A percentile compares a stretch with the other conserved stretches of the same genome.
phyloP scores from a whole-genome alignment of 1,140 invertebrate genomes.

The Musca vetustissima region DNA sequence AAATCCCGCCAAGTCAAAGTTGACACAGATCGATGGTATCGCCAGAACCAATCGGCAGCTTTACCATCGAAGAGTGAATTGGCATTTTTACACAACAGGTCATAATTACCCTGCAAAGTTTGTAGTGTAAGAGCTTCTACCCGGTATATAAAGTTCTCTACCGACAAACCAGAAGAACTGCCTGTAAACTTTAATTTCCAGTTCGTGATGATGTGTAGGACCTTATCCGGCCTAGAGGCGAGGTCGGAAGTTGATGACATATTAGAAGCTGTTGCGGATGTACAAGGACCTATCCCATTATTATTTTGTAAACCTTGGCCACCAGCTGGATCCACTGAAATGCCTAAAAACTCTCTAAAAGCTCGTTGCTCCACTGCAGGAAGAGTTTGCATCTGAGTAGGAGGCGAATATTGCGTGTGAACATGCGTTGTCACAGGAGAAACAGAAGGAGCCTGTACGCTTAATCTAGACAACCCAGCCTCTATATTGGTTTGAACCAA shows the following conservation, averaged over 20 bases:
- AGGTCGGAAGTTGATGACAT: not conserved
- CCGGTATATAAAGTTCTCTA: constrained; percentile 18
- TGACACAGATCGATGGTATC: constrained; percentile 2
- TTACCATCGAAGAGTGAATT: not conserved
- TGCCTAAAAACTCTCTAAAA: not conserved
- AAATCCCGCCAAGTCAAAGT: constrained; percentile 1
- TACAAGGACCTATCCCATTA: not conserved
- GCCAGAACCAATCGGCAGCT: not conserved
- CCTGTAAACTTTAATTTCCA: constrained; percentile 20
- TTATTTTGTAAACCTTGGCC: not conserved
- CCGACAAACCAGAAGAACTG: not conserved
- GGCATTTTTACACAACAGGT: not conserved
- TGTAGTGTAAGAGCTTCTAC: not conserved
- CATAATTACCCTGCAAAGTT: constrained; percentile 3
- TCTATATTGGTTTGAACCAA: too few relatives aligned
- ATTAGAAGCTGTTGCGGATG: too few relatives aligned
- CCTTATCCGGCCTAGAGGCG: not conserved
- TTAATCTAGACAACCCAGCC: too few relatives aligned
- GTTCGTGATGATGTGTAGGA: constrained; percentile 9
- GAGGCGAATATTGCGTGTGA: too few relatives aligned
- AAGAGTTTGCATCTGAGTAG: not conserved
- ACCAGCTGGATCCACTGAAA: not conserved
- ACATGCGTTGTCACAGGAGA: too few relatives aligned
- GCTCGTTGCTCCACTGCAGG: not conserved
- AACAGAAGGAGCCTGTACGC: too few relatives aligned